A percentile compares a stretch with the other conserved stretches of the same genome.
phyloP scores from a whole-genome alignment of 2,888 invertebrate genomes.

The Lacanobia oleracea region DNA sequence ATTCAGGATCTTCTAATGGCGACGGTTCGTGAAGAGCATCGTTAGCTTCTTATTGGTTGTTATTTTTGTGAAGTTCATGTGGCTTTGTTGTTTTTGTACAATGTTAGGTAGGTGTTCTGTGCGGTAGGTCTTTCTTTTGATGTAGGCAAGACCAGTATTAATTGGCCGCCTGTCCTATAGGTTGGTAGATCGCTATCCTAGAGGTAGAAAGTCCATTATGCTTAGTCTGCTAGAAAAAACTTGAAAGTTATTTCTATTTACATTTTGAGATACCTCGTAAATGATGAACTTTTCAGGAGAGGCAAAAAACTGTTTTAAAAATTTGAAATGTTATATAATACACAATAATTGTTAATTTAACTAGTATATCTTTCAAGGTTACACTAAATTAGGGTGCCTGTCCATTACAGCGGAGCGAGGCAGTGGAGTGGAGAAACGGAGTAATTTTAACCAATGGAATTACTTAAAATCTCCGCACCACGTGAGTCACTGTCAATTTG shows the following conservation, averaged over 20 bases:
- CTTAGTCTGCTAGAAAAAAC: neutral
- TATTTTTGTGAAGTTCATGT: slow-evolving; percentile 47
- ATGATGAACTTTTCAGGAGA: no score
- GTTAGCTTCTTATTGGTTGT: slow-evolving; percentile 54
- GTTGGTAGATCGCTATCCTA: neutral
- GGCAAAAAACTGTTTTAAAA: no score
- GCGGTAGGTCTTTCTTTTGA: slow-evolving; percentile 8
- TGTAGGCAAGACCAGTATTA: neutral
- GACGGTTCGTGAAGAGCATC: slow-evolving; percentile 46
- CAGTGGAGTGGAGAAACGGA: no score
- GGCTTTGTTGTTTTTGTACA: slow-evolving; percentile 30
- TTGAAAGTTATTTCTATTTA: neutral
- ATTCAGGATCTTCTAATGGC: slow-evolving; percentile 48
- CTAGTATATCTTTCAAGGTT: no score
- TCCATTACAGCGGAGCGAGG: no score
- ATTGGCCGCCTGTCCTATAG: neutral
- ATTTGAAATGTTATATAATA: no score
- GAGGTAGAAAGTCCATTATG: neutral
- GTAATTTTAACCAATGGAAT: no score
- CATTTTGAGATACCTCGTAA: no score
- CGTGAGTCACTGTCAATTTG: no score
- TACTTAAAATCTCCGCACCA: no score
- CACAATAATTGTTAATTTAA: no score
- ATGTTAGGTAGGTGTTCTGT: slow-evolving; percentile 8
- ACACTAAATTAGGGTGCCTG: no score